phyloP scores from a whole-genome alignment of 2,113 vertebrate genomes.

The Ailurus styani region DNA sequence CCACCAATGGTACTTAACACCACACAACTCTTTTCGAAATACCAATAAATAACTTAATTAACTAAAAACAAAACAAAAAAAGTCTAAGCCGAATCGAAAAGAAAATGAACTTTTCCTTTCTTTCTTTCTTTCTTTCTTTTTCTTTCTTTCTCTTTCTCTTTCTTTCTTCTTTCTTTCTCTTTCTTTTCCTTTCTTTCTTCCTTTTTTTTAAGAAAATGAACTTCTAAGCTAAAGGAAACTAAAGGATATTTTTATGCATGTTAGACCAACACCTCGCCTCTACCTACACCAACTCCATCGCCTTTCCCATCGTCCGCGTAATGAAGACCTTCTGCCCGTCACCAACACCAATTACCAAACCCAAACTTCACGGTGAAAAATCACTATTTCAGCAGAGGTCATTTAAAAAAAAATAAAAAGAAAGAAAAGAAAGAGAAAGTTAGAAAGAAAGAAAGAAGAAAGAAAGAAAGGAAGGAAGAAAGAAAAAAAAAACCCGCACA shows the following conservation, averaged over 20 bases:
- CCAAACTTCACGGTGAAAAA: conserved; percentile 64
- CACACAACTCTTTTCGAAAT: background rate
- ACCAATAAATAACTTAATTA: background rate
- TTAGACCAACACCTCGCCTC: background rate
- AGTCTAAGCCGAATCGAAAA: background rate
- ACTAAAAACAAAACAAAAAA: background rate
- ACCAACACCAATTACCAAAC: conserved; percentile 68
- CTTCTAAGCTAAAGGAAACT: background rate
- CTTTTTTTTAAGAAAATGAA: background rate
- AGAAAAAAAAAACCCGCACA: background rate
- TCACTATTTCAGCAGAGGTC: conserved; percentile 67
- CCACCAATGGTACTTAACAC: background rate
- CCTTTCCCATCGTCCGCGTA: background rate
- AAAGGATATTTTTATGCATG: background rate
- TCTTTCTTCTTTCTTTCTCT: no score
- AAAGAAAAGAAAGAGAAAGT: background rate
- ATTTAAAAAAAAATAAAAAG: conserved; percentile 24
- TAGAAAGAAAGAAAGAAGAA: background rate
- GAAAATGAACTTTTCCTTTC: background rate
- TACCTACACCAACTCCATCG: background rate
- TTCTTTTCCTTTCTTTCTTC: background rate
- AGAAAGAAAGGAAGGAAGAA: background rate
- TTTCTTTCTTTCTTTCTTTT: background rate
- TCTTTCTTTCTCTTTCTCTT: no score
- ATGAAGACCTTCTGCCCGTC: conserved; percentile 43